Percentiles rank a stretch among this genome's conserved stretches.
Evolutionary conservation across 1,140 invertebrate genomes (phyloP).

Genomic region (Halesus radiatus): DNA sequence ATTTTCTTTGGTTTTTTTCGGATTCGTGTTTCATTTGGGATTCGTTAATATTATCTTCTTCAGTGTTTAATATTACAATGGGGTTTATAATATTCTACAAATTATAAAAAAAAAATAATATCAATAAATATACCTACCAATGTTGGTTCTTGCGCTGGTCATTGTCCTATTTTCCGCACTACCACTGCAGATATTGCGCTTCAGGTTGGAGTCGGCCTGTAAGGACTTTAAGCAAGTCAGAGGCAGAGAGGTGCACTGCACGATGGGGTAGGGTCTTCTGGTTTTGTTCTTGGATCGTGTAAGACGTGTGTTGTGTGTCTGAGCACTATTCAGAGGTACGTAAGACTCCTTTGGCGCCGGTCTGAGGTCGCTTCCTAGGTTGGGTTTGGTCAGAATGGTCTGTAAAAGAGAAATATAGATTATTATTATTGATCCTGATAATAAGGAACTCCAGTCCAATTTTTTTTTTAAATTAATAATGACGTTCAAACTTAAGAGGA

Average conservation of each 20-base stretch:
- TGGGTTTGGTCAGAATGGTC: neutral
- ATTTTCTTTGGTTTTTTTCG: too few relatives aligned
- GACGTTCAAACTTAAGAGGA: too few relatives aligned
- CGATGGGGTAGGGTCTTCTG: neutral
- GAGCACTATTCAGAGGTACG: neutral
- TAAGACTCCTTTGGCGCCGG: constrained; percentile 15
- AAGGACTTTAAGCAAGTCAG: neutral
- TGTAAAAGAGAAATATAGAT: neutral
- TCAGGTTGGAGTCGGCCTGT: neutral
- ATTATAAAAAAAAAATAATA: too few relatives aligned
- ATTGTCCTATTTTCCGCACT: neutral
- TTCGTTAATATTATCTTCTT: too few relatives aligned
- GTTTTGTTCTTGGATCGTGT: constrained; percentile 18
- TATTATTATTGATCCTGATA: neutral
- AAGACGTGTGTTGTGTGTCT: neutral
- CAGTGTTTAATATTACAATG: too few relatives aligned
- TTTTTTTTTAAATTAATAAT: too few relatives aligned
- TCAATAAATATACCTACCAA: neutral
- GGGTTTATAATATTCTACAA: too few relatives aligned
- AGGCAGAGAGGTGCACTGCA: neutral
- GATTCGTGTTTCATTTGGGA: too few relatives aligned
- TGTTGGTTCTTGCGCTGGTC: neutral
- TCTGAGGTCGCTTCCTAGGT: neutral
- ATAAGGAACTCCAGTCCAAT: too few relatives aligned
- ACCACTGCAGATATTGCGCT: neutral